phyloP scores from a whole-genome alignment of 2,113 vertebrate species.

The Chunga burmeisteri region DNA sequence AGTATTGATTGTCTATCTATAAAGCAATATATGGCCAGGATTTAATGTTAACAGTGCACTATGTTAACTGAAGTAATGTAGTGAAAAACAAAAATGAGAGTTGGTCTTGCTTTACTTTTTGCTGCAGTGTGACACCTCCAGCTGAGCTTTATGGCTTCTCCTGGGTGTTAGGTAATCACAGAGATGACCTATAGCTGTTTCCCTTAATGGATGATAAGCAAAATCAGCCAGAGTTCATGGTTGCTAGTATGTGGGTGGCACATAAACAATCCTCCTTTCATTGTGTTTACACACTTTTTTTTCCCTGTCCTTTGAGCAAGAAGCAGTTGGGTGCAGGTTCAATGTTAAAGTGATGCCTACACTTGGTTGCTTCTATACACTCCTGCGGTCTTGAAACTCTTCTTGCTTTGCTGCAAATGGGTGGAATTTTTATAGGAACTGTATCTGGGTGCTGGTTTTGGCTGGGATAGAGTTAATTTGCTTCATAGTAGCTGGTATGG shows the following conservation, averaged over 20 bases:
- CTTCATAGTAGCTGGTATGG: too few species aligned
- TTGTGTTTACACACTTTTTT: neutral
- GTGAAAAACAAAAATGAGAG: slow-evolving; percentile 60
- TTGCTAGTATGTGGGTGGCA: neutral
- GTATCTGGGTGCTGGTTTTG: neutral
- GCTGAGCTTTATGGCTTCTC: slow-evolving; percentile 40
- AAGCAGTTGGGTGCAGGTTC: neutral
- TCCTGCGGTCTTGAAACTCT: neutral
- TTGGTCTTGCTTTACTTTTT: slow-evolving; percentile 27
- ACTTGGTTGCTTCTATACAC: neutral
- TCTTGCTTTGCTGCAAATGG: neutral
- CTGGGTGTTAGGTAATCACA: slow-evolving; percentile 53
- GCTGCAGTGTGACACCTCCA: slow-evolving; percentile 42
- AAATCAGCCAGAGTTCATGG: slow-evolving; percentile 55
- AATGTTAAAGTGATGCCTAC: neutral
- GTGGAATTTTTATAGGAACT: neutral
- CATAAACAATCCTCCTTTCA: slow-evolving; percentile 39
- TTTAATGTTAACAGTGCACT: slow-evolving; percentile 72
- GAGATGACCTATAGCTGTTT: slow-evolving; percentile 43
- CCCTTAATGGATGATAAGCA: slow-evolving; percentile 53
- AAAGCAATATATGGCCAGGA: slow-evolving; percentile 60
- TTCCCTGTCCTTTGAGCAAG: neutral
- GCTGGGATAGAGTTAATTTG: too few species aligned
- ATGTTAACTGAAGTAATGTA: slow-evolving; percentile 69
- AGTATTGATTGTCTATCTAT: slow-evolving; percentile 72